Percentiles rank a stretch among this genome's conserved stretches.
phyloP scores from a whole-genome alignment of 2,797 vertebrate genomes.

The Tarsius wallacei region DNA sequence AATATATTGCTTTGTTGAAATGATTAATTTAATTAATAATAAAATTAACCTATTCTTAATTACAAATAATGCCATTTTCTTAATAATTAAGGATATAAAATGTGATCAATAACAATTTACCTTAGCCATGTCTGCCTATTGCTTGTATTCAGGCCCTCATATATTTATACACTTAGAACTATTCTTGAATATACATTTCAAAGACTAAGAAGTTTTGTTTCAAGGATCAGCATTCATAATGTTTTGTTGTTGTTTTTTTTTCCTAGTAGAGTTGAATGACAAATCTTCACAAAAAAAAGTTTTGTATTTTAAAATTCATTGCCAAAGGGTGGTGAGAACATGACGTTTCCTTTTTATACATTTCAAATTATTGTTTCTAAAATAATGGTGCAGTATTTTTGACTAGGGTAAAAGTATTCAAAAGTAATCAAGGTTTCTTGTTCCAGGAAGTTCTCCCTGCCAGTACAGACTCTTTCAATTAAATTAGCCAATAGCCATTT shows the following conservation, averaged over 20 bases:
- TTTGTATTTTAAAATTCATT: neutral
- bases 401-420: neutral
- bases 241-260: neutral
- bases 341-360: neutral
- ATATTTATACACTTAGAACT: neutral
- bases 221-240: neutral
- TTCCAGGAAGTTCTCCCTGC: neutral
- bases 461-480: neutral
- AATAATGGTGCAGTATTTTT: neutral
- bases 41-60: neutral
- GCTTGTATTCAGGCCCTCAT: neutral
- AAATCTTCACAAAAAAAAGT: neutral
- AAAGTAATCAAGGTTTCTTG: neutral
- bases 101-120: neutral
- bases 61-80: neutral
- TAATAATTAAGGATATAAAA: neutral
- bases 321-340: neutral
- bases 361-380: slow-evolving; percentile 6
- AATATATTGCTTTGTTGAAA: neutral
- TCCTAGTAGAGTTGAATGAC: neutral
- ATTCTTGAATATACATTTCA: slow-evolving; percentile 25
- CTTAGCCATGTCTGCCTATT: neutral
- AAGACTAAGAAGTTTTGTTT: neutral
- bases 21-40: slow-evolving; percentile 30
- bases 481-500: neutral